Evolutionary conservation across 2,113 vertebrate species (phyloP).

Genomic region (Thermophis baileyi): DNA sequence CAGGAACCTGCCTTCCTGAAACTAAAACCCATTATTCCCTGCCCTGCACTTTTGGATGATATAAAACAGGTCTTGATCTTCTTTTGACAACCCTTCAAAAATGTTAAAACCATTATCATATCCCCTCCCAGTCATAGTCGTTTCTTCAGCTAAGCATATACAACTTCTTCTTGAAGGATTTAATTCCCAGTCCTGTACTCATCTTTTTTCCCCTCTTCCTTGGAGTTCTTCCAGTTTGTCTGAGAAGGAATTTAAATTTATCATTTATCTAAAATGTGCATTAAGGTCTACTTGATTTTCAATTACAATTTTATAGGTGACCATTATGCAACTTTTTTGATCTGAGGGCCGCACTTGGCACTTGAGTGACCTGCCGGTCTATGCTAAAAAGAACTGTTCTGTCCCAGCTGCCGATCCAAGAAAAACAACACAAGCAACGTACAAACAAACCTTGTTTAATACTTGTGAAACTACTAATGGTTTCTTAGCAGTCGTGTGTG

Average conservation of each 20-base stretch:
- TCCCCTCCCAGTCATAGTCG: background rate
- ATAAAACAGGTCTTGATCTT: background rate
- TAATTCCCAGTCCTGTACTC: background rate
- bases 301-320: background rate
- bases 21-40: background rate
- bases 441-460: too few species aligned
- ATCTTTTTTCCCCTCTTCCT: background rate
- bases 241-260: background rate
- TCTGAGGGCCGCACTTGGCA: background rate
- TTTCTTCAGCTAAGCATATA: background rate
- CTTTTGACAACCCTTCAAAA: background rate
- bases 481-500: too few species aligned
- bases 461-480: too few species aligned
- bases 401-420: too few species aligned
- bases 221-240: background rate
- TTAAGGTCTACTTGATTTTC: background rate
- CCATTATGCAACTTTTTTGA: background rate
- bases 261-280: background rate
- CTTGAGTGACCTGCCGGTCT: background rate
- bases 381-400: background rate
- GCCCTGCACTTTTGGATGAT: background rate
- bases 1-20: background rate
- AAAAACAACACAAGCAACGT: too few species aligned
- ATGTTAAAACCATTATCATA: background rate
- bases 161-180: background rate